Conservation (phyloP, 2,797 vertebrate genomes). For the Australoheros facetus region DNA sequence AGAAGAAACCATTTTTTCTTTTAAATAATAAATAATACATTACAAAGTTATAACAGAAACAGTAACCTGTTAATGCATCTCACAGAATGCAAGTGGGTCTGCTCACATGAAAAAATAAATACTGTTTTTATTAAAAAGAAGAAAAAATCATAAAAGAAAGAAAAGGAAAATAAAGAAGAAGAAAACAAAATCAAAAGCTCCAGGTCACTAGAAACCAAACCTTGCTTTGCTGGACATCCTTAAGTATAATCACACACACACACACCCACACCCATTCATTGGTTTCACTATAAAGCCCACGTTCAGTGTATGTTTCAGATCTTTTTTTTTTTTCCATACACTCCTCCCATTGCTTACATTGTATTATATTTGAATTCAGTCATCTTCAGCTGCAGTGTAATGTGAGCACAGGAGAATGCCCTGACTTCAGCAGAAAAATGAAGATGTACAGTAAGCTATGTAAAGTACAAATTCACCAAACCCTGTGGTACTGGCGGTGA, state of each 20-base stretch:
- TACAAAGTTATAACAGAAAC: no score
- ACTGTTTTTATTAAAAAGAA: no score
- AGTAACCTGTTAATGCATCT: no score
- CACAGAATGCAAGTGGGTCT: no score
- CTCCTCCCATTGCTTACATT: background rate
- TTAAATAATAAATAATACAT: no score
- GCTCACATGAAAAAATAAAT: no score
- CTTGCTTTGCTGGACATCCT: background rate
- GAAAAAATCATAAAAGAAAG: no score
- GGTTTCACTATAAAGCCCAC: background rate
- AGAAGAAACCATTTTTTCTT: no score
- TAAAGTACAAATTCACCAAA: background rate
- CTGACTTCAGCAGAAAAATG: background rate
- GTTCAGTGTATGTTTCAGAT: background rate
- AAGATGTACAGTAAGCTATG: background rate
- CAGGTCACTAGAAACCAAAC: no score
- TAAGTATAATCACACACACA: background rate
- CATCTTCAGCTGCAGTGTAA: background rate
- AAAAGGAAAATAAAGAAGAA: background rate
- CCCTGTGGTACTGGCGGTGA: background rate
- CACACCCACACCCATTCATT: background rate
- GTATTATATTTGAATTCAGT: background rate
- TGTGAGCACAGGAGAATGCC: background rate
- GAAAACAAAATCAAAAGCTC: background rate
- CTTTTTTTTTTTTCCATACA: background rate